These are phyloP conservation scores for Sciurus vulgaris DNA, from an alignment of 2,797 vertebrate species.

Conservation along the genomic window DNA sequence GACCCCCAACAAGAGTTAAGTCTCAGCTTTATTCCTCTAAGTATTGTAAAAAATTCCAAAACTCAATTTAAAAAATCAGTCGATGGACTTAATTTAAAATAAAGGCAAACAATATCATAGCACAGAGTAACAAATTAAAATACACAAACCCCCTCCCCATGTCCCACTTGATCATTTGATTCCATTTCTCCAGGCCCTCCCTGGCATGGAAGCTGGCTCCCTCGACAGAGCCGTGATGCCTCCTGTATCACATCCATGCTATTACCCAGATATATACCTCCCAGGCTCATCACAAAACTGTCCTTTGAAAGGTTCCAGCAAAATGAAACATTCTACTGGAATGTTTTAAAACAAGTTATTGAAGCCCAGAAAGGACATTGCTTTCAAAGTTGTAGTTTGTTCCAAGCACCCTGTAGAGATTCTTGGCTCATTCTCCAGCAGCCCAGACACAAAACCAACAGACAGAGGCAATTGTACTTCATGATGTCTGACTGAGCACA, in stretches of 20 bases:
- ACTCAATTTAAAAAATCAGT: slow-evolving; percentile 44
- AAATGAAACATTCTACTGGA: slow-evolving; percentile 61
- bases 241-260: background rate
- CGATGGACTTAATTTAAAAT: slow-evolving; percentile 48
- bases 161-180: background rate
- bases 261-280: slow-evolving; percentile 66
- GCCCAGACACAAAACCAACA: slow-evolving; percentile 40
- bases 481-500: background rate
- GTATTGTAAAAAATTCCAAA: slow-evolving; percentile 37
- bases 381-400: slow-evolving; percentile 61
- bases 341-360: slow-evolving; percentile 65
- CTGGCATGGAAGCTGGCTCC: background rate
- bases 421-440: slow-evolving; percentile 55
- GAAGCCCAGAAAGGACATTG: slow-evolving; percentile 66
- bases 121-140: slow-evolving; percentile 31
- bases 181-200: background rate
- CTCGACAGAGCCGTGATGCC: background rate
- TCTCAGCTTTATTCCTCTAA: slow-evolving; percentile 26
- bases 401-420: slow-evolving; percentile 68
- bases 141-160: background rate
- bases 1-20: slow-evolving; percentile 21
- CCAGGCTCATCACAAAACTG: slow-evolving; percentile 62
- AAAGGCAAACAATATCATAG: slow-evolving; percentile 50
- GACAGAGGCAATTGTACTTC: background rate
- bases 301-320: slow-evolving; percentile 61